Conservation (phyloP, 2,797 vertebrate species). For the Erithacus rubecula region DNA sequence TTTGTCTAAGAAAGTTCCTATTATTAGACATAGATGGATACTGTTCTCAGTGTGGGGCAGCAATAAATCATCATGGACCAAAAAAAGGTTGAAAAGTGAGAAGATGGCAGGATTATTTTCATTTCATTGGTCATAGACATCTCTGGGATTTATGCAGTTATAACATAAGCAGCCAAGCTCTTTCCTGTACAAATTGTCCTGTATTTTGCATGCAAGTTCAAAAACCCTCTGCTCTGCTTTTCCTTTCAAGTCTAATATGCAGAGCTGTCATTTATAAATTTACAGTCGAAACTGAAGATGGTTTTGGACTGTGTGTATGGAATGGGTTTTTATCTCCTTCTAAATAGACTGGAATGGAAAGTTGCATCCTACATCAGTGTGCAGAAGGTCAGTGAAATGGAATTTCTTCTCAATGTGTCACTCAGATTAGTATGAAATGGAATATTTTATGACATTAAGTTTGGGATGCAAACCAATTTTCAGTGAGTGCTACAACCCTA, state of each 20-base stretch:
- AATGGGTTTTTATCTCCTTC: not conserved
- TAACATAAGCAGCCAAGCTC: not conserved
- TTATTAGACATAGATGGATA: not conserved
- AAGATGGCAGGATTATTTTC: not conserved
- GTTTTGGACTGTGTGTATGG: constrained; percentile 27
- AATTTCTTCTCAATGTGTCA: not conserved
- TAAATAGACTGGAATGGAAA: constrained; percentile 35
- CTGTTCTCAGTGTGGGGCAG: not conserved
- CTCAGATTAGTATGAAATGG: constrained; percentile 28
- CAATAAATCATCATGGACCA: not conserved
- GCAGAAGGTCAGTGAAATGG: not conserved
- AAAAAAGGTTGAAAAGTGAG: not conserved
- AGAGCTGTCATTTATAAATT: constrained; percentile 59
- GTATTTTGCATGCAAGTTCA: constrained; percentile 35
- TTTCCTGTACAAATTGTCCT: constrained; percentile 46
- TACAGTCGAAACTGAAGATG: constrained; percentile 36
- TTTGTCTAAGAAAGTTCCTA: not conserved
- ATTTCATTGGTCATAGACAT: not conserved
- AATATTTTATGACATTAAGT: constrained; percentile 13
- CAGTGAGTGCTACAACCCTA: not conserved
- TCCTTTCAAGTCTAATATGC: constrained; percentile 55
- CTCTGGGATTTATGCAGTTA: not conserved
- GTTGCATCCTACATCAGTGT: not conserved
- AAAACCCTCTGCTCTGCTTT: constrained; percentile 45
- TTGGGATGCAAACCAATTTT: not conserved